Conservation (phyloP, 2,113 vertebrate genomes). For the Mobula hypostoma region DNA sequence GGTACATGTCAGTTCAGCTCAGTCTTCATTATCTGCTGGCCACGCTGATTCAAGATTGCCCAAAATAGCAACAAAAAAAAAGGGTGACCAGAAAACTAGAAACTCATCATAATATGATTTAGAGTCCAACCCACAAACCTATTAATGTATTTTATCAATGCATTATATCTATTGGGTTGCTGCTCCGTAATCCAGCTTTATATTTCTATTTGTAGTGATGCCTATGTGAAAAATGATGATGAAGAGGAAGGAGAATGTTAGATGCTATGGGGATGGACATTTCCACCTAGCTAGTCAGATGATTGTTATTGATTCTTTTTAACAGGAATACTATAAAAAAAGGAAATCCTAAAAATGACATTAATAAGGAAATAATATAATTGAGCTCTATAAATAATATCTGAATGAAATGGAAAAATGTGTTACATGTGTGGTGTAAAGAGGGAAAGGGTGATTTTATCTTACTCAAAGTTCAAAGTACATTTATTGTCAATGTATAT, state of each 20-base stretch:
- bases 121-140: too few relatives aligned
- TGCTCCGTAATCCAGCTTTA: background rate
- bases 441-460: background rate
- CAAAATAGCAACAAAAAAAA: too few relatives aligned
- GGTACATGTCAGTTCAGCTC: too few relatives aligned
- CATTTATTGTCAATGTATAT: too few relatives aligned
- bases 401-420: background rate
- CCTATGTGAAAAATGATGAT: background rate
- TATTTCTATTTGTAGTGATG: background rate
- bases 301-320: background rate
- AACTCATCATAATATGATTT: too few relatives aligned
- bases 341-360: background rate
- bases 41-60: too few relatives aligned
- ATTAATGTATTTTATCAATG: too few relatives aligned
- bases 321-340: too few relatives aligned
- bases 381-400: background rate
- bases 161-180: background rate
- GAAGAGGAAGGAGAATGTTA: background rate
- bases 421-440: background rate
- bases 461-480: background rate
- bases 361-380: background rate
- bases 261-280: background rate
- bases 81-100: too few relatives aligned
- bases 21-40: too few relatives aligned
- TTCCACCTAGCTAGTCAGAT: background rate